These are phyloP conservation scores for Cerceris ruficornis DNA, from an alignment of 2,888 invertebrate species.

Conservation along the genomic window DNA sequence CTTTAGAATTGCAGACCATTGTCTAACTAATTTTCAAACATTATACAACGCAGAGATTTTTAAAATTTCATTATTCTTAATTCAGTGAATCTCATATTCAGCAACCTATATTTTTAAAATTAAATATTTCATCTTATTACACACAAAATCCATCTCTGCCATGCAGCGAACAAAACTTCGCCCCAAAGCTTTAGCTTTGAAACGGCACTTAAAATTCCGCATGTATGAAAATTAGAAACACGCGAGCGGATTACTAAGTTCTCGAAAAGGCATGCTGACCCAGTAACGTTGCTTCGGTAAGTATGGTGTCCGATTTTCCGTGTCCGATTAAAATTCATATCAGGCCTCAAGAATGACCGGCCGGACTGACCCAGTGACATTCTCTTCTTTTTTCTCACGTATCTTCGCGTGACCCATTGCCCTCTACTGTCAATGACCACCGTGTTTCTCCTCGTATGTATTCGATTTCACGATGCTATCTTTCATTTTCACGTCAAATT, in stretches of 20 bases:
- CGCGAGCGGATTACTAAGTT: background rate
- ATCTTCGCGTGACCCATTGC: conserved; percentile 49
- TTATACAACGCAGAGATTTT: too few relatives aligned
- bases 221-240: background rate
- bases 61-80: too few relatives aligned
- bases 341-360: conserved; percentile 33
- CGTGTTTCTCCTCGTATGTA: conserved; percentile 20
- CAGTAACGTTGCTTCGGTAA: background rate
- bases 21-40: too few relatives aligned
- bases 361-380: conserved; percentile 54
- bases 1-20: too few relatives aligned
- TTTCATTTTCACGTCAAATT: conserved; percentile 5
- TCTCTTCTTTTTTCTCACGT: conserved; percentile 52
- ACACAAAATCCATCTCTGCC: too few relatives aligned
- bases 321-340: conserved; percentile 49
- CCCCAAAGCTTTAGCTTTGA: too few relatives aligned
- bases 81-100: too few relatives aligned
- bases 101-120: too few relatives aligned
- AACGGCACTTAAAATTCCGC: too few relatives aligned
- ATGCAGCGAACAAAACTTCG: too few relatives aligned
- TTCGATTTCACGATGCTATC: background rate
- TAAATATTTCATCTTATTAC: too few relatives aligned
- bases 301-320: conserved; percentile 6
- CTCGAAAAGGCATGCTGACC: conserved; percentile 1
- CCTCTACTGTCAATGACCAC: conserved; percentile 48